These are phyloP conservation scores for Cladorhizidae sp. DNA, from an alignment of 37 sponge, comb jelly and placozoan genomes.

Conservation along the genomic window DNA sequence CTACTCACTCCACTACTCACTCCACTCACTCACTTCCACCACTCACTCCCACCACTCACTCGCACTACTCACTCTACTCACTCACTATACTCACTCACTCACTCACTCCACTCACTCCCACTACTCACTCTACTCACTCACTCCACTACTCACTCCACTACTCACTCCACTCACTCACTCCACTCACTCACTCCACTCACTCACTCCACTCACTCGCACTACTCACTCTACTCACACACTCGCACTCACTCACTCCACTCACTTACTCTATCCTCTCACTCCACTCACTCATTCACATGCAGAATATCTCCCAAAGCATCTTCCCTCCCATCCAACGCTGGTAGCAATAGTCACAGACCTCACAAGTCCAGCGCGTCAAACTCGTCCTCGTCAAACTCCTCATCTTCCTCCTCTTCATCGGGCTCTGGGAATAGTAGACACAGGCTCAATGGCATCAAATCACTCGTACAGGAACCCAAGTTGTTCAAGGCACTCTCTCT, in stretches of 20 bases:
- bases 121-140: neutral
- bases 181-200: no score
- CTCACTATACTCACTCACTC: no score
- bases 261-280: neutral
- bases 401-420: neutral
- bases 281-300: neutral
- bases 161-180: no score
- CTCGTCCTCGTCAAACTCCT: neutral
- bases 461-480: neutral
- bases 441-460: conserved; percentile 4
- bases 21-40: no score
- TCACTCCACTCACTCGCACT: no score
- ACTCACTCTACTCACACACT: no score
- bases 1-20: no score
- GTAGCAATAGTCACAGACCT: neutral
- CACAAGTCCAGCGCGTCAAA: neutral
- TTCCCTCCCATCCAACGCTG: neutral
- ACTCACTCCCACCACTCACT: no score
- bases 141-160: neutral
- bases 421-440: neutral
- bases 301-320: neutral
- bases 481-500: neutral
- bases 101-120: neutral
- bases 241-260: no score
- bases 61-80: no score